These are phyloP conservation scores for Drosophila sucinea DNA, from an alignment of 1,140 invertebrate genomes.

Conservation along the genomic window DNA sequence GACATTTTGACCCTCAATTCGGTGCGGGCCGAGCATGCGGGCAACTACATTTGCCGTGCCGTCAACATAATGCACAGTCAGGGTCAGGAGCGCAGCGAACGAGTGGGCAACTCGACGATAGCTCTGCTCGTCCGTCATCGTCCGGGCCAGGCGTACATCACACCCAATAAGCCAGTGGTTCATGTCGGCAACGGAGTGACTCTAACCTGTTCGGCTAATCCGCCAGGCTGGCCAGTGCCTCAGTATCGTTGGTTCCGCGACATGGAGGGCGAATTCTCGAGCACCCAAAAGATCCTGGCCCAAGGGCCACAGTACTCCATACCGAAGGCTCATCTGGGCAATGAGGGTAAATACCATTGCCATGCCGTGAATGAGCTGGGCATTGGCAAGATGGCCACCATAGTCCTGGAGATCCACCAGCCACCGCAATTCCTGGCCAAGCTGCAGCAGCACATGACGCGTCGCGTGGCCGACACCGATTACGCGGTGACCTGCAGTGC, in stretches of 20 bases:
- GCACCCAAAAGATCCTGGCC: constrained; percentile 86
- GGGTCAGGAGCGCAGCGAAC: constrained; percentile 87
- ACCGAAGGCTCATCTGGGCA: constrained; percentile 90
- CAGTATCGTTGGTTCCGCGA: constrained; percentile 95
- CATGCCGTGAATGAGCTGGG: constrained; percentile 95
- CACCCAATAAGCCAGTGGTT: constrained; percentile 92
- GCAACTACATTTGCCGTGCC: constrained; percentile 93
- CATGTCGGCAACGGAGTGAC: constrained; percentile 93
- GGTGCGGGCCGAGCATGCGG: constrained; percentile 91
- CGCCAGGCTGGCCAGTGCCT: constrained; percentile 94
- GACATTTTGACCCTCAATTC: constrained; percentile 88
- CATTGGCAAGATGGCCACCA: constrained; percentile 91
- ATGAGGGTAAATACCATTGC: constrained; percentile 95
- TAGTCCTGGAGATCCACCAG: constrained; percentile 93
- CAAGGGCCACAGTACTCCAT: constrained; percentile 94
- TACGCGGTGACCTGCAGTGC: constrained; percentile 93
- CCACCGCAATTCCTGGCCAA: constrained; percentile 92
- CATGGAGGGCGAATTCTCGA: constrained; percentile 85
- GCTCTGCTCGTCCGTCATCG: constrained; percentile 93
- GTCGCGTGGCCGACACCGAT: constrained; percentile 91
- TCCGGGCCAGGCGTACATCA: constrained; percentile 92
- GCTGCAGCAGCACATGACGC: constrained; percentile 91
- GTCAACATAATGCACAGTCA: constrained; percentile 91
- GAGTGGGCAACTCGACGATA: constrained; percentile 89
- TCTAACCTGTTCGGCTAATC: constrained; percentile 92